Evolutionary conservation across 1,140 invertebrate species (phyloP).

Genomic region (Yoshiicerus persimilis): DNA sequence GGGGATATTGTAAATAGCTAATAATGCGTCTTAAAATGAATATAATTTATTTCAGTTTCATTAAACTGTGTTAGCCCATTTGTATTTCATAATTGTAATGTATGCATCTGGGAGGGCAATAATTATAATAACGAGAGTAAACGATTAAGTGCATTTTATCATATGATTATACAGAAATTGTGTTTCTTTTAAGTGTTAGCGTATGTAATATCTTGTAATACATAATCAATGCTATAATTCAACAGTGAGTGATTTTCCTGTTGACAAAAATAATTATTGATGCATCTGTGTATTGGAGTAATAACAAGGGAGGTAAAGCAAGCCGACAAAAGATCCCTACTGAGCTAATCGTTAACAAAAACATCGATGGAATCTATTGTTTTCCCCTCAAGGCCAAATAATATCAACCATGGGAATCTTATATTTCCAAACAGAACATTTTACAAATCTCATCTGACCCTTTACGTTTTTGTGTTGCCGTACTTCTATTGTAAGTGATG

Average conservation of each 20-base stretch:
- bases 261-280: slow-evolving; percentile 48
- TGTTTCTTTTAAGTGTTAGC: not conserved
- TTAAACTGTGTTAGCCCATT: too few species aligned
- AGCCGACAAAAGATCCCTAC: slow-evolving; percentile 47
- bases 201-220: not conserved
- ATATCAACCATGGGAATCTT: slow-evolving; percentile 41
- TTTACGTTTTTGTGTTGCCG: not conserved
- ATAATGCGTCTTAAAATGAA: too few species aligned
- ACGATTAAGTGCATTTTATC: not conserved
- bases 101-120: not conserved
- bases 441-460: slow-evolving; percentile 33
- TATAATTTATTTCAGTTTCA: too few species aligned
- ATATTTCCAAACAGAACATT: slow-evolving; percentile 23
- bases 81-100: too few species aligned
- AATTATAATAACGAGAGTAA: not conserved
- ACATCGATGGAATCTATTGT: slow-evolving; percentile 48
- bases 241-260: slow-evolving; percentile 37
- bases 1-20: too few species aligned
- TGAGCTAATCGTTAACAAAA: slow-evolving; percentile 48
- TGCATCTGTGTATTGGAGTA: slow-evolving; percentile 36
- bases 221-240: slow-evolving; percentile 36
- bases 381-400: slow-evolving; percentile 41
- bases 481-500: not conserved
- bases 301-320: slow-evolving; percentile 38
- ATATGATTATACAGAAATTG: not conserved